Base-by-base conservation (phyloP, 2,797 vertebrate genomes). In the Ctenosaura bakeri region DNA sequence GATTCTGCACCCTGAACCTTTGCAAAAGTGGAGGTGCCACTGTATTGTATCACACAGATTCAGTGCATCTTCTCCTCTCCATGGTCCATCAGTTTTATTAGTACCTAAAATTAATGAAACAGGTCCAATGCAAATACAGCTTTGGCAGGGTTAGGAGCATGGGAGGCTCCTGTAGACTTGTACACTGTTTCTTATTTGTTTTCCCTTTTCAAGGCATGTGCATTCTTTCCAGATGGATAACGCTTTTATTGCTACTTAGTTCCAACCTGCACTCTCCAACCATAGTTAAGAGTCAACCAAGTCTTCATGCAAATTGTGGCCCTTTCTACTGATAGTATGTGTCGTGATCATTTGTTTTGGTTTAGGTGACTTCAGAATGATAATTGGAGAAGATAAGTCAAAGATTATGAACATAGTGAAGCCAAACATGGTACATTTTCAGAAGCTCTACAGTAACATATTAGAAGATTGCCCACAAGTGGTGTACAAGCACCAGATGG, bases 341-440 rank as follows among this genome's bases (percentile, higher is more conserved):
- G 50, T 90, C 26, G 92, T 59, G 20, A 81, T 38, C n/a, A 26
- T 26, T 80, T 54, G 50, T 9, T 54, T 90, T 83, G 46, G 8
- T 90, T 89, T 83, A 99, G 99, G 99, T 54, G 99, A 99, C 97
- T 99, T 99, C 95, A 97, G 99, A 92, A 99, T 99, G 99, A 95
- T 99, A 88, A 95, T 99, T 83, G 99, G 99, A 94, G 99, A 99
- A 93, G 98, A 99, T 95, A 98, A 97, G 96, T 95, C 93, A 6
- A 99, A 99, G 94, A 98, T 99, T 91, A 94, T 97, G 94, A 99
- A 99, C 94, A 98, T 99, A 0, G 98, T 99, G 94, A 98, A 96
- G 81, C 98, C 98, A 93, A 99, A 98, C 93, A 76, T 98, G 89
- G 94, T 97, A 50, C 98, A 99, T 94, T 99, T 99, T 90, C 97